Evolutionary conservation across 2,113 vertebrate genomes (phyloP), one percentile per base, ranked within the genome.

Genomic region (Tauraco erythrolophus): DNA sequence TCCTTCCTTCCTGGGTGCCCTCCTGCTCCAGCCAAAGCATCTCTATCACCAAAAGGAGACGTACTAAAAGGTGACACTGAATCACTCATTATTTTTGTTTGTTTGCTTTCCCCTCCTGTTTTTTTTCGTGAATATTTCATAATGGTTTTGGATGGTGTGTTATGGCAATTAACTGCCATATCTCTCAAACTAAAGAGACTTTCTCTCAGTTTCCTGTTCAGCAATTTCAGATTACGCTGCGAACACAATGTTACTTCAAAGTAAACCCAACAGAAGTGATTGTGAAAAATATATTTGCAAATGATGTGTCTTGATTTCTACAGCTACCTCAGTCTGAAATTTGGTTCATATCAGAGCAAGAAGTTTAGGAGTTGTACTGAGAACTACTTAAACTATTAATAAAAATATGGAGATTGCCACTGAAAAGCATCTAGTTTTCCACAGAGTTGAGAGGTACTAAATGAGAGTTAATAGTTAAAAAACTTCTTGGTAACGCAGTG

Each of bases 261-360:
- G 10, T 3, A 39, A 60, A 70, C 16, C 27, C 11, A 19, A 46
- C 0, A 66, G 57, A 71, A 70, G 58, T 24, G 1, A 19, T 6
- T 15, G 4, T 2, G 3, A 45, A 53, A 91, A 48, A 22, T 12
- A 3, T 2, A 30, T 71, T 58, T 53, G 50, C 15, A 8, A 53
- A 51, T 4, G 7, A 48, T 19, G 4, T 18, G 35, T 2, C n/a
- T 48, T 25, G 30, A 18, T 41, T 61, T 61, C 51, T 71, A 24
- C 61, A 28, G 15, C 46, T 65, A 15, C 24, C 35, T 57, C 25
- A 8, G 25, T 23, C 25, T 1, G 6, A 56, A 62, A 56, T 37
- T 15, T 41, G 27, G 8, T 28, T 66, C 9, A 4, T 12, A 5
- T 14, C 13, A 37, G 62, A 88, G 30, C 35, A 50, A 43, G 41